A percentile compares a stretch with the other conserved stretches of the same genome.
Conservation (phyloP, 1,140 invertebrate species). For the Drosophila mauritiana region DNA sequence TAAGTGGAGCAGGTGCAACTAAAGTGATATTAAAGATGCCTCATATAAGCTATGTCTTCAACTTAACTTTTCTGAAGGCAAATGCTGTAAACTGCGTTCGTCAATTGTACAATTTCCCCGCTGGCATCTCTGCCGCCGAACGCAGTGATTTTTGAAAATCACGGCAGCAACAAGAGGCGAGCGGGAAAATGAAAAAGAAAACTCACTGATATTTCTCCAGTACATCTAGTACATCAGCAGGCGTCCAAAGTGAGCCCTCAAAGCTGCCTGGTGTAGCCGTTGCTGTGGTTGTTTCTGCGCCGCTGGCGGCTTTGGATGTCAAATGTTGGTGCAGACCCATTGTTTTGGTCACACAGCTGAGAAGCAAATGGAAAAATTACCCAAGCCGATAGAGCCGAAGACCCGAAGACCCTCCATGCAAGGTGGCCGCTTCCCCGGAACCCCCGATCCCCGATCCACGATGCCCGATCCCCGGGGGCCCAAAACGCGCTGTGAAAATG, state of each 20-base stretch:
- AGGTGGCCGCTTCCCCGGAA: constrained; percentile 52
- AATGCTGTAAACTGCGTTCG: not conserved
- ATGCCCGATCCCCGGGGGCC: constrained; percentile 39
- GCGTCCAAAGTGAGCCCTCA: constrained; percentile 56
- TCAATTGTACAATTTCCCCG: constrained; percentile 8
- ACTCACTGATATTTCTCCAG: constrained; percentile 51
- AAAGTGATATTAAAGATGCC: not conserved
- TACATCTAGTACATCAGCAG: constrained; percentile 39
- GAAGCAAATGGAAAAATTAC: constrained; percentile 77
- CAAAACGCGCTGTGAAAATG: constrained; percentile 68
- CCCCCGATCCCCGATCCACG: constrained; percentile 38
- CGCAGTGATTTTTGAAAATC: constrained; percentile 52
- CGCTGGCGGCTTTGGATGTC: constrained; percentile 16
- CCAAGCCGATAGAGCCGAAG: constrained; percentile 64
- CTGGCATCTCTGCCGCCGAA: constrained; percentile 51
- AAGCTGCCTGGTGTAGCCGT: constrained; percentile 55
- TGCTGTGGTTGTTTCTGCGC: constrained; percentile 27
- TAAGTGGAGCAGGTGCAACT: too few relatives aligned
- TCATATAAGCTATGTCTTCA: not conserved
- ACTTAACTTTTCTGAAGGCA: not conserved
- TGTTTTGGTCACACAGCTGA: constrained; percentile 80
- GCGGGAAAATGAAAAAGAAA: constrained; percentile 41
- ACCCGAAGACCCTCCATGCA: constrained; percentile 59
- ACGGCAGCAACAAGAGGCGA: constrained; percentile 22
- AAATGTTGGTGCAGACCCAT: constrained; percentile 46